Conservation (phyloP, 2,113 vertebrate species). For the Microtus pennsylvanicus region DNA sequence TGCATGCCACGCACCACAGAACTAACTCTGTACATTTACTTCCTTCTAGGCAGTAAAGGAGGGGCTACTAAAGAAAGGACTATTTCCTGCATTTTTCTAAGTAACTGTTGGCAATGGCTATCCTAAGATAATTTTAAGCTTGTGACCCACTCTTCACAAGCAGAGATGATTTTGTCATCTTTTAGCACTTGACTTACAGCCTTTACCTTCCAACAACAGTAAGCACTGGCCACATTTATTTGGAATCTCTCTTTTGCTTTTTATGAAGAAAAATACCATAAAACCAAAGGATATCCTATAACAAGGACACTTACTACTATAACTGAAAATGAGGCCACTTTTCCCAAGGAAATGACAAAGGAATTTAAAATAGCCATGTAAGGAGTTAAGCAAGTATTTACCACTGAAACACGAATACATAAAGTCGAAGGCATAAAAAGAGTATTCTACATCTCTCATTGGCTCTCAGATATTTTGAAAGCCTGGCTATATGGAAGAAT, state of each 20-base stretch:
- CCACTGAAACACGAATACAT: background rate
- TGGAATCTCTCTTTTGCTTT: background rate
- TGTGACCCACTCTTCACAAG: background rate
- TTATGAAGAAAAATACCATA: background rate
- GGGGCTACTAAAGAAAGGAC: background rate
- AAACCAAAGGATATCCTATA: background rate
- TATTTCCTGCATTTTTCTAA: background rate
- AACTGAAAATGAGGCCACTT: background rate
- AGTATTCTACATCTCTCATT: background rate
- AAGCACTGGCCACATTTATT: background rate
- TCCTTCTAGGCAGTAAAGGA: background rate
- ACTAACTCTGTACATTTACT: background rate
- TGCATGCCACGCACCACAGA: background rate
- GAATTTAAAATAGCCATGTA: background rate
- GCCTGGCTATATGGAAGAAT: background rate
- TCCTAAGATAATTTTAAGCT: slow-evolving; percentile 38
- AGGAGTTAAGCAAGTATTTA: background rate
- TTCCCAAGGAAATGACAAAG: background rate
- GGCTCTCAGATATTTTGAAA: background rate
- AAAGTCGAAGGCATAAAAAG: background rate
- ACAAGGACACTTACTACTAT: background rate
- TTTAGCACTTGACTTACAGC: slow-evolving; percentile 29
- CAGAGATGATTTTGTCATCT: background rate
- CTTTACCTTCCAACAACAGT: background rate
- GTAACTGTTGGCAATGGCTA: background rate